Percentiles rank a stretch among this genome's conserved stretches.
phyloP scores from a whole-genome alignment of 2,113 vertebrate genomes.

The Sorex fumeus region DNA sequence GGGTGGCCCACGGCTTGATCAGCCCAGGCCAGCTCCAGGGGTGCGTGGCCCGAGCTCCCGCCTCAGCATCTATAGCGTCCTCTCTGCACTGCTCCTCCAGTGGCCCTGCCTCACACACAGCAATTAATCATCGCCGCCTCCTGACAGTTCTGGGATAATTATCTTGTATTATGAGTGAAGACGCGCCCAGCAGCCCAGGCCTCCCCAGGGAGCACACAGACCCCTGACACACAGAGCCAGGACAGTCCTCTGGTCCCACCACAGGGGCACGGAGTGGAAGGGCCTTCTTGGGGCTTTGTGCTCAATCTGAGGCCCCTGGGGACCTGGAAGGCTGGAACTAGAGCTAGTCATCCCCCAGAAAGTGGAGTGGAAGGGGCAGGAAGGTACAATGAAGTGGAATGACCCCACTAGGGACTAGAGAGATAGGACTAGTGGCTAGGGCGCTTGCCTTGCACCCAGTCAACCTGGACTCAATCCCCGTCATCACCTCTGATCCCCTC shows the following conservation, averaged over 20 bases:
- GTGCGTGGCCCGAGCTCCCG: rapidly evolving
- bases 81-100: background rate
- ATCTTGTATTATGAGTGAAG: slow-evolving; percentile 4
- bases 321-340: background rate
- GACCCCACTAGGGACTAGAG: background rate
- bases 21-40: background rate
- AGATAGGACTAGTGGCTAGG: background rate
- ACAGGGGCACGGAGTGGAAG: too few relatives aligned
- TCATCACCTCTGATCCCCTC: too few relatives aligned
- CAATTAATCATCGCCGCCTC: background rate
- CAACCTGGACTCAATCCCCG: too few relatives aligned
- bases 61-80: background rate
- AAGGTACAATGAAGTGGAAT: background rate
- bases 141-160: background rate
- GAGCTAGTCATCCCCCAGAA: too few relatives aligned
- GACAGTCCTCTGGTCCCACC: background rate
- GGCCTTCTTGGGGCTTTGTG: rapidly evolving
- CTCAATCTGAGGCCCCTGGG: too few relatives aligned
- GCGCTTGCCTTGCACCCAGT: too few relatives aligned
- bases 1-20: background rate
- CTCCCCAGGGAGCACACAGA: background rate
- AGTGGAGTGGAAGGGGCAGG: too few relatives aligned
- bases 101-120: rapidly evolving
- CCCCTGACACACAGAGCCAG: background rate
- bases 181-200: background rate